Evolutionary conservation across 2,797 vertebrate species (phyloP).

Genomic region (Xerus rutilus): DNA sequence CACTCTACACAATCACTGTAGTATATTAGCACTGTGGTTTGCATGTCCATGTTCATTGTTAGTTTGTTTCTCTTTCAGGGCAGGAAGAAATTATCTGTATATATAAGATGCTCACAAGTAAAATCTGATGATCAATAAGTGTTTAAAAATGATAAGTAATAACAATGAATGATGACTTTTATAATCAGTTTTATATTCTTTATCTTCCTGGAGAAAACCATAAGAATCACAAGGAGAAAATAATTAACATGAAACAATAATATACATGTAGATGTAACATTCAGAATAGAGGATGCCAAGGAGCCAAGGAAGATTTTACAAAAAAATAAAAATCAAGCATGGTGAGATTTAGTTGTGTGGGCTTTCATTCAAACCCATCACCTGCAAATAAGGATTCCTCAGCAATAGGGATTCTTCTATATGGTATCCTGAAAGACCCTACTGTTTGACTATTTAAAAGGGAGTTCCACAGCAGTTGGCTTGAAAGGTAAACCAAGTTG

Average conservation of each 20-base stretch:
- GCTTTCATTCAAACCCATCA: not conserved
- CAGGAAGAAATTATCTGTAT: not conserved
- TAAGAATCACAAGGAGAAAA: not conserved
- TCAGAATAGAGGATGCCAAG: not conserved
- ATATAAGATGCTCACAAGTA: not conserved
- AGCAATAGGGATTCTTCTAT: not conserved
- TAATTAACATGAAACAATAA: not conserved
- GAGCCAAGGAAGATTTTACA: not conserved
- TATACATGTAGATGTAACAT: not conserved
- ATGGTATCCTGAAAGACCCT: not conserved
- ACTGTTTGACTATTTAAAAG: not conserved
- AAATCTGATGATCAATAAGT: not conserved
- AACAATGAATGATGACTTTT: not conserved
- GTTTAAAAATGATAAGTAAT: not conserved
- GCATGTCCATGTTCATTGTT: not conserved
- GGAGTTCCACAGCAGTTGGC: not conserved
- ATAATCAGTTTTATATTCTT: not conserved
- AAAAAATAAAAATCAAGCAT: not conserved
- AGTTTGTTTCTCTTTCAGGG: not conserved
- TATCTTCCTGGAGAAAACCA: not conserved
- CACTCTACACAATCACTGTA: not conserved
- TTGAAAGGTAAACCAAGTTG: constrained; percentile 43
- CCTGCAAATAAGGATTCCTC: not conserved
- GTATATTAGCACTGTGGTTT: not conserved
- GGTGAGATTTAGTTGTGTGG: not conserved